A percentile compares a stretch with the other conserved stretches of the same genome.
Evolutionary conservation across 2,113 vertebrate genomes (phyloP).

Genomic region (Dermatemys mawii): DNA sequence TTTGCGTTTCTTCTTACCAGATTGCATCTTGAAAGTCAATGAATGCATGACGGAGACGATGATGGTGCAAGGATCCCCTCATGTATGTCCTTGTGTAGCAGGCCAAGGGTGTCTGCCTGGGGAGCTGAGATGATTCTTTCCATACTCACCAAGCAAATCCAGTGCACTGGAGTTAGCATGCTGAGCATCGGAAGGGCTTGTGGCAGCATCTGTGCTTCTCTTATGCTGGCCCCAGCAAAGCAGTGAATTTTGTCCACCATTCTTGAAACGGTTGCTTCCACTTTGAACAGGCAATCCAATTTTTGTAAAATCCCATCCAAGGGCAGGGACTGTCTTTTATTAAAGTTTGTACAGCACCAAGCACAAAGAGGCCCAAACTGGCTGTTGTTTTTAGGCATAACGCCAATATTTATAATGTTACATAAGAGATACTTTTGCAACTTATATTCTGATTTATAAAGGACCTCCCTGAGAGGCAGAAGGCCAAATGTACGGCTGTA

Average conservation of each 20-base stretch:
- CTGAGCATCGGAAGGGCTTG: not conserved
- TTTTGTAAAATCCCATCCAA: not conserved
- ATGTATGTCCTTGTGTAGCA: not conserved
- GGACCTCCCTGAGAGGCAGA: not conserved
- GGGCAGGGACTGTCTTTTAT: not conserved
- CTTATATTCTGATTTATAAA: not conserved
- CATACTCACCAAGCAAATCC: not conserved
- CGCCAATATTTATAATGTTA: not conserved
- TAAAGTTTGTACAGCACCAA: not conserved
- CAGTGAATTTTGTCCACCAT: too few species aligned
- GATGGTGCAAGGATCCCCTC: not conserved
- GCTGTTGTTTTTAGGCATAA: not conserved
- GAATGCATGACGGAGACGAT: not conserved
- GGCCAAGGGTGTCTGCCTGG: not conserved
- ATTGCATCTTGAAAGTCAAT: not conserved
- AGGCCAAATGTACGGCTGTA: not conserved
- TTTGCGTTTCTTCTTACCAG: not conserved
- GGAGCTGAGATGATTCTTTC: not conserved
- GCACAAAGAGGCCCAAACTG: not conserved
- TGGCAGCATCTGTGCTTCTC: not conserved
- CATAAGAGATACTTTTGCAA: not conserved
- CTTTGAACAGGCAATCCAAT: not conserved
- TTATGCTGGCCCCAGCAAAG: not conserved
- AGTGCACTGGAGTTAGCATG: not conserved
- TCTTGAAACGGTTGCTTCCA: not conserved